These are phyloP conservation scores for Amblyjoppa fuscipennis DNA, from an alignment of 2,888 invertebrate species.

Conservation along the genomic window DNA sequence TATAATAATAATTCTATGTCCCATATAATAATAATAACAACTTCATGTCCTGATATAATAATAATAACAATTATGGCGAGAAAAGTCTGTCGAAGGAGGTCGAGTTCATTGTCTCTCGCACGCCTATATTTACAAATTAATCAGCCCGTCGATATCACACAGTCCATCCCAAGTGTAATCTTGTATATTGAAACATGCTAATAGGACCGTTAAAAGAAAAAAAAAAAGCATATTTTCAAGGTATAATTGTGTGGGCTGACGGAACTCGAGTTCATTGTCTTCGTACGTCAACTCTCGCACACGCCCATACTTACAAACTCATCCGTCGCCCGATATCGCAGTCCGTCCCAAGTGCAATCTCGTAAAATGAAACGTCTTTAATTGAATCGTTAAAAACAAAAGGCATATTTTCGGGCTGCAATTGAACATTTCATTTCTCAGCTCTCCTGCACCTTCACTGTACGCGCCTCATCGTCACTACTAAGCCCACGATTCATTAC, in stretches of 20 bases:
- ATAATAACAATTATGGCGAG: background rate
- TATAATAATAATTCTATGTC: background rate
- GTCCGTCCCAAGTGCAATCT: background rate
- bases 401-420: slow-evolving; percentile 46
- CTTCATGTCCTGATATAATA: background rate
- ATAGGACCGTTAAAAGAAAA: no score
- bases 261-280: background rate
- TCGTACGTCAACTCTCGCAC: background rate
- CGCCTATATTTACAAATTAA: no score
- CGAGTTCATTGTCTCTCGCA: background rate
- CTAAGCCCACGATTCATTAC: no score
- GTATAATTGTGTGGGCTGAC: background rate
- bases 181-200: no score
- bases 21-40: background rate
- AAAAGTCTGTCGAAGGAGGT: background rate
- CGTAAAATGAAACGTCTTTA: background rate
- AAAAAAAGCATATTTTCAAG: slow-evolving; percentile 18
- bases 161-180: no score
- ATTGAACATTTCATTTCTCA: background rate
- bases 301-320: background rate
- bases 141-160: no score
- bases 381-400: slow-evolving; percentile 2
- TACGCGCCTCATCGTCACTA: no score
- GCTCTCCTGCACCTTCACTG: no score
- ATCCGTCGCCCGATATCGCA: background rate